A percentile compares a stretch with the other conserved stretches of the same genome.
These are phyloP conservation scores for Delia radicum DNA, from an alignment of 1,140 invertebrate species.

Conservation along the genomic window DNA sequence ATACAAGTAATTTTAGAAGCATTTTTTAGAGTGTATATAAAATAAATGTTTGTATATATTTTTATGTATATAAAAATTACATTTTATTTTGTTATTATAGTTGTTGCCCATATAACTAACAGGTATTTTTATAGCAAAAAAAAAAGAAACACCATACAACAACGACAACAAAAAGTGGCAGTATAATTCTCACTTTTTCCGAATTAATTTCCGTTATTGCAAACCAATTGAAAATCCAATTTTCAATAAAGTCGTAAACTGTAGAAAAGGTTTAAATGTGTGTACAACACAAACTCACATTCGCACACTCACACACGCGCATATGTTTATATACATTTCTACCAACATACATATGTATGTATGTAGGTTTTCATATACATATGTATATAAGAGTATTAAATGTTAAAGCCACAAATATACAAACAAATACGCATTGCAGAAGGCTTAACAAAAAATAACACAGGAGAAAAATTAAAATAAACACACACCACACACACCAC, in stretches of 20 bases:
- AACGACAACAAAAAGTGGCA: background rate
- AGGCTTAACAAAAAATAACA: background rate
- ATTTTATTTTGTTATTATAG: background rate
- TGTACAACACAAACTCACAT: background rate
- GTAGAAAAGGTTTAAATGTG: background rate
- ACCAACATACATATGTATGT: background rate
- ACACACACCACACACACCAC: background rate
- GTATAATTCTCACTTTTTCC: conserved; percentile 30
- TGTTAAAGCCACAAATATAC: background rate
- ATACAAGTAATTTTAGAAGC: no score
- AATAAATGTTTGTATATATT: background rate
- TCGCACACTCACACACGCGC: background rate
- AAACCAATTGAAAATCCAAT: conserved; percentile 51
- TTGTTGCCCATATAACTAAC: background rate
- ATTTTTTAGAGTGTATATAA: background rate
- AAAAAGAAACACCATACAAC: background rate
- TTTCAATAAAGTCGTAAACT: conserved; percentile 24
- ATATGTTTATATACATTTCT: no score
- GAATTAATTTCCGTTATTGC: conserved; percentile 54
- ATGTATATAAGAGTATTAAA: background rate
- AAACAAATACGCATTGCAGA: conserved; percentile 13
- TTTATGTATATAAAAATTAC: background rate
- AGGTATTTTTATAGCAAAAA: background rate
- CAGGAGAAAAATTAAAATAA: background rate
- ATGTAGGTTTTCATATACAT: background rate